Percentiles rank a stretch among this genome's conserved stretches.
Conservation (phyloP, 2,797 vertebrate genomes). For the Emys orbicularis region DNA sequence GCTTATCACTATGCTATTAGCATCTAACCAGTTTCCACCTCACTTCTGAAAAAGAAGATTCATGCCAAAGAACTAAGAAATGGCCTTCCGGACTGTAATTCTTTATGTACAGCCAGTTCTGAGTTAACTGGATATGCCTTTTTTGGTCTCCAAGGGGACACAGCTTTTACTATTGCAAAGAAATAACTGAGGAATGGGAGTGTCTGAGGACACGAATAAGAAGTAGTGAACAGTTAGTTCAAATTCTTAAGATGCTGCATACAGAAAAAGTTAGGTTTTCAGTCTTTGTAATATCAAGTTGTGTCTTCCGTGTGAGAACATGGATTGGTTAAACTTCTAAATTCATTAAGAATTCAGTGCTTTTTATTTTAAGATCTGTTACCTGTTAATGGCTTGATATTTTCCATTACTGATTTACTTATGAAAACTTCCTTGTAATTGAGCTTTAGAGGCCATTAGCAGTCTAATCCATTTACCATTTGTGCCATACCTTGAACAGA, state of each 20-base stretch:
- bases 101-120: not conserved
- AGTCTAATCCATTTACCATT: not conserved
- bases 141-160: accelerated
- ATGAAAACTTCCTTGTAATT: not conserved
- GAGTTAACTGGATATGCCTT: not conserved
- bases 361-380: not conserved
- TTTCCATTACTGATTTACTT: not conserved
- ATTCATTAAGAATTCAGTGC: not conserved
- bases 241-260: not conserved
- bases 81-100: accelerated
- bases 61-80: not conserved
- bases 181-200: not conserved
- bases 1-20: not conserved
- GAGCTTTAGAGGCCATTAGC: not conserved
- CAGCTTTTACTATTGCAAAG: not conserved
- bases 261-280: not conserved
- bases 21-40: not conserved
- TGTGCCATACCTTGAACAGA: not conserved
- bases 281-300: not conserved
- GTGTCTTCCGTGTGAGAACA: not conserved
- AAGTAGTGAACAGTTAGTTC: not conserved
- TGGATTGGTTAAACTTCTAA: not conserved
- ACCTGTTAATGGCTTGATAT: not conserved
- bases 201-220: not conserved
- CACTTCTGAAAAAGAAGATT: not conserved